phyloP scores from a whole-genome alignment of 2,888 invertebrate species.

The Abscondita cerata region DNA sequence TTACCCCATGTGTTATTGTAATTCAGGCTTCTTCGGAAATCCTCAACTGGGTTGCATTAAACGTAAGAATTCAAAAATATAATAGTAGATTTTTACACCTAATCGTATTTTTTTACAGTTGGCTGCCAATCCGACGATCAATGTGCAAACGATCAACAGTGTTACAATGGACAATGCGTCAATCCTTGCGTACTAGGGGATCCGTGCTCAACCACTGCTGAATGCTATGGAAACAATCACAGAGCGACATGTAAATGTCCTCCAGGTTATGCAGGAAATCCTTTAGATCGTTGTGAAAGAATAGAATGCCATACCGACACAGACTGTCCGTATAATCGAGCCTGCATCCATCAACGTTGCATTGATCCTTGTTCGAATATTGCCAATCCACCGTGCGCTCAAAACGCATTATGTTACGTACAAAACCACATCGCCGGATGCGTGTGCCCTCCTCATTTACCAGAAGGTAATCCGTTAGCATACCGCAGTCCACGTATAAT shows the following conservation, averaged over 20 bases:
- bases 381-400: constrained; percentile 77
- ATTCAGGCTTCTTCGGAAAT: constrained; percentile 83
- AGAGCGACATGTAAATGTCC: constrained; percentile 82
- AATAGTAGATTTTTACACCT: constrained; percentile 23
- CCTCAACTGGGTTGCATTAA: constrained; percentile 82
- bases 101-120: constrained; percentile 70
- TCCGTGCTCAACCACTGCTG: constrained; percentile 84
- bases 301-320: constrained; percentile 80
- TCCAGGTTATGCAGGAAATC: constrained; percentile 78
- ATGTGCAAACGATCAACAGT: constrained; percentile 80
- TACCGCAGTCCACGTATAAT: constrained; percentile 69
- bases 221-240: constrained; percentile 83
- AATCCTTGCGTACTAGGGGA: constrained; percentile 81
- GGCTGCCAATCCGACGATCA: constrained; percentile 85
- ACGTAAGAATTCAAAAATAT: constrained; percentile 59
- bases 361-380: constrained; percentile 77
- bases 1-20: constrained; percentile 85
- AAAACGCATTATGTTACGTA: constrained; percentile 81
- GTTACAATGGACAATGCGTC: constrained; percentile 82
- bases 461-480: constrained; percentile 80
- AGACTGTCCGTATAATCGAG: constrained; percentile 79
- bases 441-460: constrained; percentile 80
- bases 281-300: constrained; percentile 77
- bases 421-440: constrained; percentile 83
- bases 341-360: constrained; percentile 76